phyloP scores from a whole-genome alignment of 1,140 invertebrate genomes.

The Panagrolaimus sp. region DNA sequence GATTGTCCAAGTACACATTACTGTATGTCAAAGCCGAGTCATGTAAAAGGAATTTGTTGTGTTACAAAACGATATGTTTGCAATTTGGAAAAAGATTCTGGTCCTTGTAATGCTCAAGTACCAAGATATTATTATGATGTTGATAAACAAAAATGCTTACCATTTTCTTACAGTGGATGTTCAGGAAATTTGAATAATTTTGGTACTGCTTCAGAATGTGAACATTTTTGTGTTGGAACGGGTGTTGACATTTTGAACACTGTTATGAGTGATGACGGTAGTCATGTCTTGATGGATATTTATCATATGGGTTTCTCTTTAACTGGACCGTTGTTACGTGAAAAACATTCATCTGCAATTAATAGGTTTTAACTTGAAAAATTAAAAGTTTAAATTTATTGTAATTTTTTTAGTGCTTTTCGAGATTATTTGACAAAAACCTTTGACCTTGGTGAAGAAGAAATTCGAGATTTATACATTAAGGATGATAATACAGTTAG shows the following conservation, averaged over 20 bases:
- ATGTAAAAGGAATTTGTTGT: constrained; percentile 42
- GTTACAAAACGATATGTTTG: constrained; percentile 50
- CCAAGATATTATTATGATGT: constrained; percentile 39
- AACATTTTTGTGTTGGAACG: constrained; percentile 43
- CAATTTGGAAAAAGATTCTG: constrained; percentile 38
- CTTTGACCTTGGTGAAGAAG: constrained; percentile 31
- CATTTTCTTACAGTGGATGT: constrained; percentile 45
- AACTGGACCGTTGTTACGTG: constrained; percentile 37
- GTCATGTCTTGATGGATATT: constrained; percentile 24
- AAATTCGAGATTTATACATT: constrained; percentile 38
- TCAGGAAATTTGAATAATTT: constrained; percentile 48
- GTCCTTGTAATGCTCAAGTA: constrained; percentile 33
- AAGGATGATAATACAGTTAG: constrained; percentile 48
- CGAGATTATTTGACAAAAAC: constrained; percentile 23
- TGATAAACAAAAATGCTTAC: constrained; percentile 31
- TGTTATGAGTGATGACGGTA: constrained; percentile 26
- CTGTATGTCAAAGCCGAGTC: constrained; percentile 35
- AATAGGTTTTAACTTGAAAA: constrained; percentile 19
- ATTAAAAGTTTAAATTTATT: neutral
- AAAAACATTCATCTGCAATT: constrained; percentile 23
- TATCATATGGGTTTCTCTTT: constrained; percentile 46
- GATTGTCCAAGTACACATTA: constrained; percentile 47
- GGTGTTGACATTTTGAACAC: constrained; percentile 34
- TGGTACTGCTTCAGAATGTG: constrained; percentile 39
- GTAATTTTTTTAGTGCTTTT: constrained; percentile 25